Conservation (phyloP, 1,140 invertebrate genomes). For the Drosophila athabasca region DNA sequence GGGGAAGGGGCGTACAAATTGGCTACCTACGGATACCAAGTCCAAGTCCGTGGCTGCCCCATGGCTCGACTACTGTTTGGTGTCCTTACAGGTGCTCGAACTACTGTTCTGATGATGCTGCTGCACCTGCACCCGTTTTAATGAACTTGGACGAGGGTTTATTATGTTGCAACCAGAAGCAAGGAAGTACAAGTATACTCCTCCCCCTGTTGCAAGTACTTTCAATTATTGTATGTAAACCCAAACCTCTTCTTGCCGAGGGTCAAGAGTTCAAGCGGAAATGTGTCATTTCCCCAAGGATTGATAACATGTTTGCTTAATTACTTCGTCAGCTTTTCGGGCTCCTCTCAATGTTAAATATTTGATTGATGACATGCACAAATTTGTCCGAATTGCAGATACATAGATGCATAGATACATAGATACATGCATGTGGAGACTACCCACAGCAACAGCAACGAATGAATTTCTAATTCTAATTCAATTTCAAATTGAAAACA, state of each 20-base stretch:
- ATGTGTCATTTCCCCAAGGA: slow-evolving; percentile 28
- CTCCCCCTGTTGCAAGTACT: background rate
- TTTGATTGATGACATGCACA: slow-evolving; percentile 75
- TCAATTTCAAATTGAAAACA: slow-evolving; percentile 40
- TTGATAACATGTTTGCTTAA: slow-evolving; percentile 29
- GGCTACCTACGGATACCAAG: slow-evolving; percentile 47
- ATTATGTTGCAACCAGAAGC: background rate
- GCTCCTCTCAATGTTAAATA: slow-evolving; percentile 42
- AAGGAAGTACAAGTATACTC: background rate
- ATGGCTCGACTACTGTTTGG: slow-evolving; percentile 50
- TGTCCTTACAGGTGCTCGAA: slow-evolving; percentile 48
- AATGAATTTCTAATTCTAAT: slow-evolving; percentile 50
- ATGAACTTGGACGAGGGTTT: slow-evolving; percentile 45
- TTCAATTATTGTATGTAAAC: background rate
- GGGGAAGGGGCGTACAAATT: slow-evolving; percentile 50
- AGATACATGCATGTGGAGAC: slow-evolving; percentile 9
- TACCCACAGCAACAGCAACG: slow-evolving; percentile 29
- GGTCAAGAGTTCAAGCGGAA: slow-evolving; percentile 6
- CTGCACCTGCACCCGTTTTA: slow-evolving; percentile 48
- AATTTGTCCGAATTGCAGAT: slow-evolving; percentile 61
- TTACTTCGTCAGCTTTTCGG: slow-evolving; percentile 62
- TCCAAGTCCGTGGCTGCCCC: slow-evolving; percentile 1
- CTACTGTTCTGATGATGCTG: slow-evolving; percentile 39
- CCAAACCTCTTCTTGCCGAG: background rate
- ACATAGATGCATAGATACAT: slow-evolving; percentile 16